phyloP scores from a whole-genome alignment of 2,888 invertebrate genomes.

The Habroteleia sp. region DNA sequence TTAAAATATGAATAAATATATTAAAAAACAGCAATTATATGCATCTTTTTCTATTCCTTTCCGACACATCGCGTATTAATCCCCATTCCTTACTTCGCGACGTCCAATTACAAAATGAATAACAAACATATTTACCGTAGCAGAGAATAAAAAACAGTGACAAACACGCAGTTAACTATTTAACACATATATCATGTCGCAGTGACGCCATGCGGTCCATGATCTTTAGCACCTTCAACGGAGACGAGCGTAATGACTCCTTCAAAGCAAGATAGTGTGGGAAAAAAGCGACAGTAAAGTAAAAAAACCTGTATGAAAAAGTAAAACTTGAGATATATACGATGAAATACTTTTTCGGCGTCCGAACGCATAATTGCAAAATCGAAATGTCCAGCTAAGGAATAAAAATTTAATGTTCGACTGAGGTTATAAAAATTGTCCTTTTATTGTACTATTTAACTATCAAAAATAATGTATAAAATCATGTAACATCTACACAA shows the following conservation, averaged over 20 bases:
- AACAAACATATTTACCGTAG: slow-evolving; percentile 10
- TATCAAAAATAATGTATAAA: too few relatives aligned
- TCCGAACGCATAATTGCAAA: slow-evolving; percentile 4
- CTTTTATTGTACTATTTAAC: too few relatives aligned
- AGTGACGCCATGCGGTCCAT: slow-evolving; percentile 41
- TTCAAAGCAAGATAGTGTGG: slow-evolving; percentile 15
- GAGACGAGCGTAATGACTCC: slow-evolving; percentile 54
- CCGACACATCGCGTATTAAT: neutral
- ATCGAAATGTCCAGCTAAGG: too few relatives aligned
- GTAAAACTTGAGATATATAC: slow-evolving; percentile 36
- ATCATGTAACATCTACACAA: too few relatives aligned
- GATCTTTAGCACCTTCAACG: slow-evolving; percentile 53
- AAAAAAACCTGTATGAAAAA: slow-evolving; percentile 6
- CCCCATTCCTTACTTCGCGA: neutral
- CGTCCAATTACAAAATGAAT: neutral
- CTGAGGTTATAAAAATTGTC: too few relatives aligned
- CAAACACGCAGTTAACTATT: slow-evolving; percentile 13
- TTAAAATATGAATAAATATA: too few relatives aligned
- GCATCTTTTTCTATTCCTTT: too few relatives aligned
- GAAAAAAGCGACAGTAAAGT: slow-evolving; percentile 9
- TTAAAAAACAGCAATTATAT: too few relatives aligned
- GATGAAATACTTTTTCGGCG: slow-evolving; percentile 25
- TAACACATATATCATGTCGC: slow-evolving; percentile 15
- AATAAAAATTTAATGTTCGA: too few relatives aligned
- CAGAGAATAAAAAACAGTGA: neutral